phyloP scores from a whole-genome alignment of 2,113 vertebrate genomes.

The Datnioides undecimradiatus region DNA sequence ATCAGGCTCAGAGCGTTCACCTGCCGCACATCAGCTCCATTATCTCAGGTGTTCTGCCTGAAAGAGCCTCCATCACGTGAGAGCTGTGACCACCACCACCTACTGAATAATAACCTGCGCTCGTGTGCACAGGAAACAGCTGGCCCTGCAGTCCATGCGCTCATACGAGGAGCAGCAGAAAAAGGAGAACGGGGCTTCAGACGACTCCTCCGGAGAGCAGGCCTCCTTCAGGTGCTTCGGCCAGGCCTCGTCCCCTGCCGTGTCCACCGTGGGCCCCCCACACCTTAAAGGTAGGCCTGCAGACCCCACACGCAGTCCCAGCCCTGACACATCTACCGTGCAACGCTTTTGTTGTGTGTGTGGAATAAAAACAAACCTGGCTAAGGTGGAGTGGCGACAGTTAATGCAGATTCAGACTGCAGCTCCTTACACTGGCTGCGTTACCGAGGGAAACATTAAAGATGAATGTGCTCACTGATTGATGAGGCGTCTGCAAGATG shows the following conservation, averaged over 20 bases:
- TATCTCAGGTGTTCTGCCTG: not conserved
- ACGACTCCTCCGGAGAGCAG: conserved; percentile 96
- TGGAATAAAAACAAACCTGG: not conserved
- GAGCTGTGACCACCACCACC: conserved; percentile 21
- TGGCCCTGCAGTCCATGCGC: conserved; percentile 96
- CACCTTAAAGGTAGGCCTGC: conserved; percentile 91
- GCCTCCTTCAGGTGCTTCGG: conserved; percentile 93
- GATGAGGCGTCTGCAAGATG: not conserved
- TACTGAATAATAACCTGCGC: conserved; percentile 52
- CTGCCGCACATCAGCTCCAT: not conserved
- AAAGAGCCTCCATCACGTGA: conserved; percentile 11
- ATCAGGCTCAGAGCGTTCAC: too few species aligned
- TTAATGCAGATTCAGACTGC: not conserved
- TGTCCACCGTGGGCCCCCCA: conserved; percentile 91
- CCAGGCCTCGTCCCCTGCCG: conserved; percentile 91
- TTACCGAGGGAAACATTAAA: conserved; percentile 15
- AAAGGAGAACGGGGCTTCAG: conserved; percentile 93
- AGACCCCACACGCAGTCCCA: conserved; percentile 42
- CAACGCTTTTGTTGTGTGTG: too few species aligned
- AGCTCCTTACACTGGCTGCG: not conserved
- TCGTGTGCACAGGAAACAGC: conserved; percentile 89
- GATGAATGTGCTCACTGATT: not conserved
- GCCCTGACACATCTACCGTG: too few species aligned
- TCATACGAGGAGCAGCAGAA: conserved; percentile 96
- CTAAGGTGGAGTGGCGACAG: not conserved